Conservation (phyloP, 2,113 vertebrate genomes). For the Lophochroa leadbeateri region DNA sequence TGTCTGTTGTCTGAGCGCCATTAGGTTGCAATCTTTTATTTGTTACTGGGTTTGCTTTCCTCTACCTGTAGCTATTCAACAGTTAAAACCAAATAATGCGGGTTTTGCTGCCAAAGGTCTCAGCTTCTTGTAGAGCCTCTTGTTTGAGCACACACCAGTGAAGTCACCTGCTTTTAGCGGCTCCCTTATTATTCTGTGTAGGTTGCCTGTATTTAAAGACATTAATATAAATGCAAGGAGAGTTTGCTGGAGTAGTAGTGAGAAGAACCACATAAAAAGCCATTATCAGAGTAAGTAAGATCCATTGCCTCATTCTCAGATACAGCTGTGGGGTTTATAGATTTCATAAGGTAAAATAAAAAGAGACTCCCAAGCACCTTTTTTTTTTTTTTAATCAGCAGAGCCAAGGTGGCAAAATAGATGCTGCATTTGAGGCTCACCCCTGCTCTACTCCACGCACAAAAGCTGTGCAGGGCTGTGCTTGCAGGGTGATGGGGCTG, state of each 20-base stretch:
- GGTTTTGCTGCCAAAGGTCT: background rate
- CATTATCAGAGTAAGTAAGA: background rate
- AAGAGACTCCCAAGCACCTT: background rate
- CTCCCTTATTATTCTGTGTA: background rate
- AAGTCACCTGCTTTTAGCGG: background rate
- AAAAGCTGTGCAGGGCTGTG: background rate
- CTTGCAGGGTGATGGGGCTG: background rate
- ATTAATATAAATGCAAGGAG: background rate
- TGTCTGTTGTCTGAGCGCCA: background rate
- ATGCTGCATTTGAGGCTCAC: background rate
- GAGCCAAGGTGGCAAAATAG: background rate
- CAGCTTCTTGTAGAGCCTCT: background rate
- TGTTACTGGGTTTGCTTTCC: background rate
- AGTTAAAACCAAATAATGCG: background rate
- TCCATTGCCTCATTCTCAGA: background rate
- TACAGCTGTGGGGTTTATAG: background rate
- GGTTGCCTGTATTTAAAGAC: background rate
- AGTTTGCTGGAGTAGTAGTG: background rate
- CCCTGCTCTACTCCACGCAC: rapidly evolving
- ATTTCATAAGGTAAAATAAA: background rate
- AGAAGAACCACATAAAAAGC: background rate
- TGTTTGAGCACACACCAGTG: background rate
- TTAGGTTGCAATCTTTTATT: background rate
- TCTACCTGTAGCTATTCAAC: background rate
- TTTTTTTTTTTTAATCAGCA: background rate